Evolutionary conservation across 2,888 invertebrate genomes (phyloP), one percentile per base, ranked within the genome.

Genomic region (Willowsia nigromaculata): DNA sequence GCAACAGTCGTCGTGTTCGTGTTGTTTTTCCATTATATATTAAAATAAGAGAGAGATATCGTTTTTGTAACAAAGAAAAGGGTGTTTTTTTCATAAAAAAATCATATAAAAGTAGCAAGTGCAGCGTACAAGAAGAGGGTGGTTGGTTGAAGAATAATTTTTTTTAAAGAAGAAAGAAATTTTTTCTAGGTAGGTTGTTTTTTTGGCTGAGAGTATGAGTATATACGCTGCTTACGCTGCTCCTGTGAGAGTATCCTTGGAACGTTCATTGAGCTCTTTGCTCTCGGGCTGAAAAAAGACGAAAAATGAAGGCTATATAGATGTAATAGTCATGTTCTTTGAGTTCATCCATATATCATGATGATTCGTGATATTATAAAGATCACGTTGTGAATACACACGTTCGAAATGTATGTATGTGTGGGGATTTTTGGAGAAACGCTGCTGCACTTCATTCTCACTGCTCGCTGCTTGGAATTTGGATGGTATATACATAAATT

Each of bases 261-360:
- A 89, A 85, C 90, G 90, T 90, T 90, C 90, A 90, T 90, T 90
- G 90, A 90, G 90, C 90, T 89, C 90, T n/a, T n/a, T 86, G 50
- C 50, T 59, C 40, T 37, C 27, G 62, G 62, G 62, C 30, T 62
- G 62, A 30, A 80, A 37, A 13, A 59, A 78, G 27, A 74, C 30
- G 50, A 9, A 37, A 50, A 74, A 71, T 43, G 71, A 71, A 40
- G 71, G 71, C 25, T 65, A n/a, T n/a, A n/a, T n/a, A n/a, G 50
- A 0, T 53, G 33, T 33, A n/a, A n/a, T n/a, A n/a, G 6, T 3
- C n/a, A 68, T 68, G 71, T 50, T 74, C 74, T 74, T 74, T 50
- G 47, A 50, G 74, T 50, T 74, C 43, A 50, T 71, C 71, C 71
- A 40, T 71, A 71, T 71, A 71, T 71, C 71, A 71, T 71, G 43